Base-by-base conservation (phyloP, 2,888 invertebrate species). In the Synergus laeviventris region DNA sequence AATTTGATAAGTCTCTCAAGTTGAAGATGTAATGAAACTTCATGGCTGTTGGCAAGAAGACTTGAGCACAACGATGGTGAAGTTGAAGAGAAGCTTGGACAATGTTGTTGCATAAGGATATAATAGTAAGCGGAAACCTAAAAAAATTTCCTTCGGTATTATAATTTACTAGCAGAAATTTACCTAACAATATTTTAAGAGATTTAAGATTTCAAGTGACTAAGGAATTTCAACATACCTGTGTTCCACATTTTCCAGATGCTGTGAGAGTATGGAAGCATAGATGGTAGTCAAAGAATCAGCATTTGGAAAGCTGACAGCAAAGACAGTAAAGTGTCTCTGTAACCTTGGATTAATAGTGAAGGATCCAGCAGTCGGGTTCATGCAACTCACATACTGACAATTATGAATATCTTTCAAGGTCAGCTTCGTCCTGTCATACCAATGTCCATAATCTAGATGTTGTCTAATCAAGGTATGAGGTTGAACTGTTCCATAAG, bases 21-120 rank as follows among this genome's bases (percentile, higher is more conserved):
- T 99, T 99, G 91, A 99, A 99, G 85, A 98, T 95, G 88, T 99
- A 99, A 91, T 99, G 99, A 87, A 98, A 99, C 91, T 99, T 99
- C 74, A 97, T 95, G 2, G 98, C 98, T 1, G 98, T 99, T 0
- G 99, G 99, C 78, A 98, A 92, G 91, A 98, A 99, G 36, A 97
- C 94, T 90, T 96, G 95, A 1, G 96, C 94, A 2, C 96, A 95
- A 91, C 97, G 97, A 86, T 96, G 94, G 89, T 99, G 98, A 54
- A 99, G 90, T 21, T 95, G 94, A 76, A 98, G 93, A 0, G 98
- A 95, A 3, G 97, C 97, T 74, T 94, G 92, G 1, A 98, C 97
- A 80, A 98, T 93, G 84, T 94, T 95, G 74, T 86, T 84, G 70
- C 89, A 88, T 56, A 90, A 80, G 7, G 89, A 89, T 0, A 85